Conservation (phyloP, 2,113 vertebrate genomes). For the Sylvilagus bachmani region DNA sequence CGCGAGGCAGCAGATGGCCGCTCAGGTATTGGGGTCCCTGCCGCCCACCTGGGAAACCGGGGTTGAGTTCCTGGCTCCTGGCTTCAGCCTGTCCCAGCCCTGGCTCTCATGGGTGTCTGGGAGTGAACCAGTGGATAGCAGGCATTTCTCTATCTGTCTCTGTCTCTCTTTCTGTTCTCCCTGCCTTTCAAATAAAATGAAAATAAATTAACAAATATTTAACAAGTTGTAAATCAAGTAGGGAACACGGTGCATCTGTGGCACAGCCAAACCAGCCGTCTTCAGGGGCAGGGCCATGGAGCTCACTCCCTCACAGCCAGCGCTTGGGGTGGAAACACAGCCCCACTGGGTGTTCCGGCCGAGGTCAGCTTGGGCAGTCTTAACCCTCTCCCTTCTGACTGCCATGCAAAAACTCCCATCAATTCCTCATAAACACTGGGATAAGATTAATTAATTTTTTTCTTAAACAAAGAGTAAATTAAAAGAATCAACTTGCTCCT, state of each 20-base stretch:
- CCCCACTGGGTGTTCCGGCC: not conserved
- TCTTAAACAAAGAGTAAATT: conserved; percentile 91
- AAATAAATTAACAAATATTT: no score
- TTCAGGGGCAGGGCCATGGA: conserved; percentile 11
- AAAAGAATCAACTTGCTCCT: conserved; percentile 90
- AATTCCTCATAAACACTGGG: conserved; percentile 90
- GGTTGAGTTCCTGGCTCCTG: no score
- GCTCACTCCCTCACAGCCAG: conserved; percentile 42
- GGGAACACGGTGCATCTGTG: conserved; percentile 41
- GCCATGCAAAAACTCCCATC: conserved; percentile 85
- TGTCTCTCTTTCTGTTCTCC: no score
- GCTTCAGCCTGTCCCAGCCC: no score
- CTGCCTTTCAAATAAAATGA: no score
- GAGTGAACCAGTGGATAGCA: no score
- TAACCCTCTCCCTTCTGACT: conserved; percentile 84
- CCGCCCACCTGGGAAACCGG: no score
- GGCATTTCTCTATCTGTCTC: no score
- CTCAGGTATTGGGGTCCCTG: no score
- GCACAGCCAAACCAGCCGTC: conserved; percentile 53
- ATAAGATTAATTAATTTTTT: conserved; percentile 90
- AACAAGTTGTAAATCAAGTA: not conserved
- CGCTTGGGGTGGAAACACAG: conserved; percentile 44
- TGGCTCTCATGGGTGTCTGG: no score
- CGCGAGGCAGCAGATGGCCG: no score
- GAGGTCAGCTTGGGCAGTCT: conserved; percentile 60